phyloP scores from a whole-genome alignment of 2,888 invertebrate genomes.

The Candidula unifasciata region DNA sequence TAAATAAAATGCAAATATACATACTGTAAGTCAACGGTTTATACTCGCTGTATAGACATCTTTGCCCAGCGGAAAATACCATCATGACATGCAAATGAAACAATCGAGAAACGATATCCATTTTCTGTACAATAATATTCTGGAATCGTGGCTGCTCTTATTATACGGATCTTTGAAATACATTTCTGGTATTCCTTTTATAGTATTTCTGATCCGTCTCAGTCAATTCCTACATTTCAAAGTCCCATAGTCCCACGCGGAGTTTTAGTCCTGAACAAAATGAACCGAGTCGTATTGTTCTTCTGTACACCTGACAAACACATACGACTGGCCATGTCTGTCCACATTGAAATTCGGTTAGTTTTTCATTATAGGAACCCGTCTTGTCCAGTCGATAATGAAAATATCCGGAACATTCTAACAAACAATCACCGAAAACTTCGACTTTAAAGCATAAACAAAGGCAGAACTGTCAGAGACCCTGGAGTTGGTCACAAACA shows the following conservation, averaged over 20 bases:
- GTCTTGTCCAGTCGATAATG: too few relatives aligned
- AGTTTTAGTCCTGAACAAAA: background rate
- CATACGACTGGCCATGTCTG: background rate
- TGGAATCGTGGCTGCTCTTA: background rate
- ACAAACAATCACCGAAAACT: too few relatives aligned
- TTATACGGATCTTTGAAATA: too few relatives aligned
- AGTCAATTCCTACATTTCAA: background rate
- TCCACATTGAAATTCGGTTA: background rate
- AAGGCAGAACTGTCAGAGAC: too few relatives aligned
- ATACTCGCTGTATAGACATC: constrained; percentile 38
- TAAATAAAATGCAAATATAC: background rate
- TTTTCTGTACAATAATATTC: background rate
- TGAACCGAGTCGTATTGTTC: background rate
- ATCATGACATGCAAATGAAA: background rate
- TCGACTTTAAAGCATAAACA: too few relatives aligned
- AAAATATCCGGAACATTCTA: too few relatives aligned
- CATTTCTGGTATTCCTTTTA: background rate
- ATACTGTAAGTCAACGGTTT: constrained; percentile 38
- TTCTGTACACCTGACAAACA: background rate
- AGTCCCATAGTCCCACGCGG: too few relatives aligned
- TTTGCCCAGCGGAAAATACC: background rate
- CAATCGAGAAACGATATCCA: background rate
- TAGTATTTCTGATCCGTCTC: background rate
- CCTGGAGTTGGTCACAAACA: too few relatives aligned
- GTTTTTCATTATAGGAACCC: background rate